These are phyloP conservation scores for Ammospiza caudacuta DNA, from an alignment of 2,113 vertebrate genomes.

Conservation along the genomic window DNA sequence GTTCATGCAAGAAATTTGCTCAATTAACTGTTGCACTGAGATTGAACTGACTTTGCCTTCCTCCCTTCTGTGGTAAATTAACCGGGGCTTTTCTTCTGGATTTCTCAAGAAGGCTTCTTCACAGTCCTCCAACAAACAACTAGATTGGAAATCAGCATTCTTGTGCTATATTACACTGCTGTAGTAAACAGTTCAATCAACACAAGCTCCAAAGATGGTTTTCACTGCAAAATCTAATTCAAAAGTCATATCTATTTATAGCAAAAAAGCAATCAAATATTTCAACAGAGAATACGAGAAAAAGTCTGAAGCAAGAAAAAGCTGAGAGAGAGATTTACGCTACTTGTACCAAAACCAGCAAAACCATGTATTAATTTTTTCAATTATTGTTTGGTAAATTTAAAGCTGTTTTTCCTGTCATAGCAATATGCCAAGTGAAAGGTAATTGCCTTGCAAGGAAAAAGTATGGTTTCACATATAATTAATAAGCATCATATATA, in stretches of 20 bases:
- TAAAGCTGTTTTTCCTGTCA: background rate
- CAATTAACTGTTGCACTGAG: conserved; percentile 84
- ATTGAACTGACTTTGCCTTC: conserved; percentile 73
- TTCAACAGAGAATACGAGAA: background rate
- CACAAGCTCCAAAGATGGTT: background rate
- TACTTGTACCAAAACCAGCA: background rate
- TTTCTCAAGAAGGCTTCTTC: conserved; percentile 94
- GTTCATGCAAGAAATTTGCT: conserved; percentile 82
- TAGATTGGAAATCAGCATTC: conserved; percentile 74
- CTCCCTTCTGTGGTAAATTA: conserved; percentile 85
- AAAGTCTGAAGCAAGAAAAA: background rate
- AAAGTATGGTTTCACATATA: background rate
- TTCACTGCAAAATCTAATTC: conserved; percentile 43
- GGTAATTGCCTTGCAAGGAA: background rate
- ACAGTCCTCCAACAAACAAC: conserved; percentile 87
- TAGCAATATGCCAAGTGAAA: background rate
- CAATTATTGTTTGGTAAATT: background rate
- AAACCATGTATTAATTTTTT: background rate
- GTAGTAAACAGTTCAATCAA: conserved; percentile 51
- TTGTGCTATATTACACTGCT: conserved; percentile 57
- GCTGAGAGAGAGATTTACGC: background rate
- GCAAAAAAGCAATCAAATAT: background rate
- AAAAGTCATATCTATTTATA: conserved; percentile 6
- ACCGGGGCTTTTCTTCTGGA: conserved; percentile 86
- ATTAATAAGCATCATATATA: background rate